Base-by-base conservation (phyloP, 2,888 invertebrate genomes). In the Criorhina ranunculi region DNA sequence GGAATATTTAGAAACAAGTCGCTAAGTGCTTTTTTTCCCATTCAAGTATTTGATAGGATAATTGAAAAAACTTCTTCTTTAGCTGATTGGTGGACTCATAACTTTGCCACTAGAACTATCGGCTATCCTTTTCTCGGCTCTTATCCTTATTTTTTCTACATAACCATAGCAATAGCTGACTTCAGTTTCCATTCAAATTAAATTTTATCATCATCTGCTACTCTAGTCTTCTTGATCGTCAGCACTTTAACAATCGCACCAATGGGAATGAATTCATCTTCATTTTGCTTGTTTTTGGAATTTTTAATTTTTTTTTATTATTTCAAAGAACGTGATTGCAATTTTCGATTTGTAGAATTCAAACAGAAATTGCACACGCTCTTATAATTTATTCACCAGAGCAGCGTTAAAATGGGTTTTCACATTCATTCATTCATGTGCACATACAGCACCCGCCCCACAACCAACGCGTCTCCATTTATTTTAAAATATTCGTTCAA, bases 401-500 rank as follows among this genome's bases (percentile, higher is more conserved):
- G 19, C 64, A 66, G 19, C 19, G 35, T 70, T 64, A 70, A 53
- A 42, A 44, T 33, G 19, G 15, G 17, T 51, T 46, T 57, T 24
- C 15, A 49, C 57, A 67, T 60, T 62, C 60, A 76, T 29, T 3
- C 55, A 15, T 24, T 12, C 15, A 33, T 29, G 12, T 46, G 31
- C 33, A 15, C 53, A 8, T 37, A 37, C 37, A 44, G n/a, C 1
- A 17, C 15, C n/a, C n/a, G n/a, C 12, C 15, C 19, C 12, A n/a
- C 12, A 49, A 49, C 42, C 11, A 31, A 53, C 12, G 59, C 44
- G 9, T 51, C 70, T 59, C 31, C 77, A 77, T 82, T 82, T 82
- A 77, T 82, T 77, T 81, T 70, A 82, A 82, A 77, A 82, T 66
- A 64, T 77, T 77, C 81, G 64, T 72, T 69, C 70, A 82, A 77